phyloP scores from a whole-genome alignment of 2,888 invertebrate genomes.

The Coenonympha arcania region DNA sequence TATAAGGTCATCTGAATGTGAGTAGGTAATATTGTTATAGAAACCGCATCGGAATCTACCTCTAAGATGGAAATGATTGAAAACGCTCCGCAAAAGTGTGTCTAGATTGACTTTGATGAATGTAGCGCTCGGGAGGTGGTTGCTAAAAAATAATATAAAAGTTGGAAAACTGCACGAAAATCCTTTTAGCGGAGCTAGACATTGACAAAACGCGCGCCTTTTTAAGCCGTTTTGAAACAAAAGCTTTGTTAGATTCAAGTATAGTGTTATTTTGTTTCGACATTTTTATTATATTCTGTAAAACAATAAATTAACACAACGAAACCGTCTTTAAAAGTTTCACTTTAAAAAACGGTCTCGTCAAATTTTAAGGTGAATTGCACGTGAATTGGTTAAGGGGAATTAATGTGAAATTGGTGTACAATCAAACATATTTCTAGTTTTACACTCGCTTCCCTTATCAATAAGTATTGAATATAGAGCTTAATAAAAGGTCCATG shows the following conservation, averaged over 20 bases:
- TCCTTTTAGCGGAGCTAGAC: conserved; percentile 29
- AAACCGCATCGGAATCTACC: neutral
- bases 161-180: conserved; percentile 29
- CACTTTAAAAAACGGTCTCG: too few relatives aligned
- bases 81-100: conserved; percentile 20
- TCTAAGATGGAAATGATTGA: conserved; percentile 13
- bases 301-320: too few relatives aligned
- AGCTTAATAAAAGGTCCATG: too few relatives aligned
- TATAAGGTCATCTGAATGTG: neutral
- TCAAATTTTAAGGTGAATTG: too few relatives aligned
- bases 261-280: conserved; percentile 4
- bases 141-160: conserved; percentile 28
- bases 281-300: too few relatives aligned
- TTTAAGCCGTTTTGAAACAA: conserved; percentile 22
- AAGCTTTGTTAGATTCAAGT: conserved; percentile 16
- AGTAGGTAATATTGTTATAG: neutral
- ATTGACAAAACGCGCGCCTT: conserved; percentile 24
- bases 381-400: too few relatives aligned
- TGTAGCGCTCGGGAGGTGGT: conserved; percentile 20
- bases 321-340: too few relatives aligned
- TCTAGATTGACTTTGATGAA: conserved; percentile 27
- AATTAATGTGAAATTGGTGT: too few relatives aligned
- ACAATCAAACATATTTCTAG: too few relatives aligned
- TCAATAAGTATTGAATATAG: too few relatives aligned
- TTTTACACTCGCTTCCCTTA: too few relatives aligned